Base-by-base conservation (phyloP, 2,888 invertebrate genomes). In the Amblyjoppa proteus region DNA sequence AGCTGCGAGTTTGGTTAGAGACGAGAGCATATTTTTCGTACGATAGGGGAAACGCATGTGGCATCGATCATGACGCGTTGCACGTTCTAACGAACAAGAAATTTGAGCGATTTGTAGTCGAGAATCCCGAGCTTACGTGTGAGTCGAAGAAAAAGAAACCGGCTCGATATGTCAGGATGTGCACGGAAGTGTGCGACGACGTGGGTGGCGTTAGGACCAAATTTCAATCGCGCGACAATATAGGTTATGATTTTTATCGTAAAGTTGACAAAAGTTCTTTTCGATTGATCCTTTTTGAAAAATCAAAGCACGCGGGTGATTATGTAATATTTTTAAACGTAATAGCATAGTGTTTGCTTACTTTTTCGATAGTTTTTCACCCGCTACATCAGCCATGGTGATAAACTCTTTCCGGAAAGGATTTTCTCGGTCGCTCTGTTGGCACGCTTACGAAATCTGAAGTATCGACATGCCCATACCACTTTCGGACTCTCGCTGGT, bases 281-380 rank as follows among this genome's bases (percentile, higher is more conserved):
- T 25, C 31, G 45, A 68, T 38, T 4, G 9, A 64, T 34, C 6
- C 7, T 64, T 64, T 64, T 31, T 64, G 77, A 11, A 51, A 53
- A 25, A n/a, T 20, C 11, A 16, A 74, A 49, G 45, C 16, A 16
- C 31, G 11, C 51, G 5, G 61, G 3, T 11, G 28, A 73, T 45
- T 45, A 28, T 51, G 20, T n/a, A 2, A 5, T 16, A n/a, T 25
- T 45, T 81, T n/a, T 25, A 20, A 25, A 16, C 34, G 3, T 61
- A 41, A 66, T 34, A 81, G 66, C 20, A 11, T 64, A 70, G 53
- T 53, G 45, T 81, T 88, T 90, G 94, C 96, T 96, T 95, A 96
- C 96, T 96, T 96, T 95, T 96, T 96, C 13, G 96, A 96, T 87
- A 96, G 90, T 91, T 96, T 96, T 94, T 96, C 96, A 91, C 91